Evolutionary conservation across 2,113 vertebrate genomes (phyloP), one percentile per base, ranked within the genome.

Genomic region (Empidonax traillii): DNA sequence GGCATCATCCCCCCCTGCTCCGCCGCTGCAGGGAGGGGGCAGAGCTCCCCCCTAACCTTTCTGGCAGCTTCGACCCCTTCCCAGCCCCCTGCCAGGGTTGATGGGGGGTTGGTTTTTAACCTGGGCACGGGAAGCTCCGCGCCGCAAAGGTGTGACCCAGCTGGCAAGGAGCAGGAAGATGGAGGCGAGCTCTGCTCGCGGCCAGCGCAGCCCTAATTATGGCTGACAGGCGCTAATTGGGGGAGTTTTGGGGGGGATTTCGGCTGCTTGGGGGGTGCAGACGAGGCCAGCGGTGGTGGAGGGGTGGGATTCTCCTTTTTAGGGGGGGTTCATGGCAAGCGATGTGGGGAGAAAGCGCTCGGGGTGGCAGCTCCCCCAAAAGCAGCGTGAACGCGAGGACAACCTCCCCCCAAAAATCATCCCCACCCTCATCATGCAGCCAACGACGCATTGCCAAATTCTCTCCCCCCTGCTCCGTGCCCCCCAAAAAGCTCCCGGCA

Each of bases 1-100:
- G 9, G 22, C 68, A 30, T 3, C 65, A 35, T 43, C 67, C 58
- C 1, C 14, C 47, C 24, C 27, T 2, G 3, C 8, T 22, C 25
- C 12, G 58, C 3, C 2, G 23, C 20, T 37, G 1, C 3, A 3
- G 25, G 33, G 37, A 18, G 33, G 14, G 14, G 15, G 3, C 1
- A 22, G 72, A 81, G 11, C 44, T 25, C 18, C 27, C 52, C 25
- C 33, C 47, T 3, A 15, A 14, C 35, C 23, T 69, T 65, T 63
- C 5, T 27, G 55, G 49, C 6, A 53, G 10, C 43, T 20, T 23
- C 52, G 43, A 7, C 8, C 8, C 43, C 15, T 24, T 37, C 10
- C 4, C 59, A 56, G 33, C 18, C 9, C 35, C 25, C 9, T 18
- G 12, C 3, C 52, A 17, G 27, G 21, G 4, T 17, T 51, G 35